Base-by-base conservation (phyloP, 2,113 vertebrate species). In the Ceyx cyanopectus region DNA sequence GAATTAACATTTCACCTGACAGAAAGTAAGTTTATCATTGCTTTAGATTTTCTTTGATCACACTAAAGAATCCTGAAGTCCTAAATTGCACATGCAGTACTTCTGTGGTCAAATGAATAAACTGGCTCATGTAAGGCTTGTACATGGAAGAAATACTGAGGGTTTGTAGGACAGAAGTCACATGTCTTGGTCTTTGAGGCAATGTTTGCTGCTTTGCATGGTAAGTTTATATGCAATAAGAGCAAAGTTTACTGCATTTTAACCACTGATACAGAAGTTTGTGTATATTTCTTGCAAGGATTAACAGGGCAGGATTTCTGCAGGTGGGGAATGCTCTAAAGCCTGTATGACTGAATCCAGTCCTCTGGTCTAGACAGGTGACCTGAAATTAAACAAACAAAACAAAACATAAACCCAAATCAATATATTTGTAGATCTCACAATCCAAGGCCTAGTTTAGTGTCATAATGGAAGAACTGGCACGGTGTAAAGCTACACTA, bases 1-100 rank as follows among this genome's bases (percentile, higher is more conserved):
- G 99, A 80, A 99, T 99, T 84, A 98, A 99, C 73, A 81, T 97
- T 68, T 99, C 99, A 60, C 98, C 96, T 2, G 98, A 99, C 48
- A 96, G 95, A 94, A 98, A 97, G 99, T 99, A 98, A 83, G 97
- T 97, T 32, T 77, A 14, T 73, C 41, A 40, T 45, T 72, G 27
- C 19, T 30, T 66, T 37, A 50, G 30, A 8, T 48, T 68, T 87
- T 27, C 13, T 82, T 83, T 5, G 0, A 30, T 63, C 10, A 15
- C 13, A 20, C 10, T 12, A 56, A 79, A 58, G 34, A 80, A 32
- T 50, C 58, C 5, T 0, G 0, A 61, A 46, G 41, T 90, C 58
- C 18, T 40, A 3, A n/a, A 54, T 46, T 76, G 62, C 61, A n/a
- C 26, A 29, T 0, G 0, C 0, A 2, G 21, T 48, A 12, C 22